Evolutionary conservation across 2,113 vertebrate genomes (phyloP).

Genomic region (Percina caprodes): DNA sequence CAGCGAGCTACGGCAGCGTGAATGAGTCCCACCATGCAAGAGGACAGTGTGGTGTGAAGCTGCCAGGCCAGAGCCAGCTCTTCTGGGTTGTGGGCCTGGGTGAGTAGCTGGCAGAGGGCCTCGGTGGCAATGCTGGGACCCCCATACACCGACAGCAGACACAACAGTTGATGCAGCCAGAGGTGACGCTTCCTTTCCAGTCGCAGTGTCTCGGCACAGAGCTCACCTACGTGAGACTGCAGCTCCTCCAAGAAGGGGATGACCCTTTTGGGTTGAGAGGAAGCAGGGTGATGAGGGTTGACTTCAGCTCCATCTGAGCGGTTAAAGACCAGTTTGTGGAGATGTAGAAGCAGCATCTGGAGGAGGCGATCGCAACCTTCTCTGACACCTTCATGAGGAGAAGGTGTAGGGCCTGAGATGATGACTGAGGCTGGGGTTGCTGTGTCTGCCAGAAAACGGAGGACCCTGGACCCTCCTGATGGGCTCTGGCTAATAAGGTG

Average conservation of each 20-base stretch:
- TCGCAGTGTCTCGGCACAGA: constrained; percentile 89
- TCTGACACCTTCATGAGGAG: constrained; percentile 89
- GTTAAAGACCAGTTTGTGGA: constrained; percentile 93
- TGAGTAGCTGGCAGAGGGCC: constrained; percentile 90
- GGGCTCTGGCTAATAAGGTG: constrained; percentile 94
- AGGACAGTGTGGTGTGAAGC: constrained; percentile 88
- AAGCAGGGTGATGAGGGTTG: constrained; percentile 59
- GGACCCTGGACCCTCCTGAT: constrained; percentile 86
- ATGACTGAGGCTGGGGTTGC: constrained; percentile 93
- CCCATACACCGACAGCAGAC: constrained; percentile 89
- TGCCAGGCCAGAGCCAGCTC: constrained; percentile 91
- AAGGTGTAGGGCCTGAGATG: constrained; percentile 86
- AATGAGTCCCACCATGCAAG: constrained; percentile 88
- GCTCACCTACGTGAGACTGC: constrained; percentile 85
- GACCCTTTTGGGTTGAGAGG: constrained; percentile 78
- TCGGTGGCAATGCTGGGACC: constrained; percentile 90
- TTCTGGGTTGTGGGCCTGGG: constrained; percentile 87
- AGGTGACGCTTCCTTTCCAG: constrained; percentile 92
- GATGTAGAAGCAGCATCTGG: constrained; percentile 90
- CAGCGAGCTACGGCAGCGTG: constrained; percentile 86
- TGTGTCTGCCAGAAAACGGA: constrained; percentile 91
- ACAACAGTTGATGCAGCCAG: constrained; percentile 93
- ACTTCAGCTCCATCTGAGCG: constrained; percentile 79
- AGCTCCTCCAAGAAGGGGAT: constrained; percentile 93
- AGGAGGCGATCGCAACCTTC: constrained; percentile 94